Conservation (phyloP, 2,888 invertebrate genomes). For the Metellina segmentata region DNA sequence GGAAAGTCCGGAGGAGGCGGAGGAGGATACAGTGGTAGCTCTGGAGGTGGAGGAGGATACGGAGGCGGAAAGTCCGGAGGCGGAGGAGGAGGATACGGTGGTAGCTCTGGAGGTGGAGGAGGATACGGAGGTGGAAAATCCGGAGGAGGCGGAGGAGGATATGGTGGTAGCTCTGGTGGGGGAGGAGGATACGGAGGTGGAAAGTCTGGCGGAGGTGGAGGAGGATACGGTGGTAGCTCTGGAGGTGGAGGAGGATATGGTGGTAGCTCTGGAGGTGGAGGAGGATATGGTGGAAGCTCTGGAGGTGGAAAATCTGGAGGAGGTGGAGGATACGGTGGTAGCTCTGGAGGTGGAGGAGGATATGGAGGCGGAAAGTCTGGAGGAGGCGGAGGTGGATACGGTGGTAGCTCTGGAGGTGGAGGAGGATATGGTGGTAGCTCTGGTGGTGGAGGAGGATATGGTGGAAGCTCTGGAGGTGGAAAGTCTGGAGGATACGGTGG, state of each 20-base stretch:
- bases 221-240: slow-evolving; percentile 26
- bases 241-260: slow-evolving; percentile 27
- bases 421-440: slow-evolving; percentile 83
- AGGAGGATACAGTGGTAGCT: slow-evolving; percentile 22
- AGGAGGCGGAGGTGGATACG: slow-evolving; percentile 4
- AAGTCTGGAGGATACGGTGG: slow-evolving; percentile 81
- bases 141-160: background rate
- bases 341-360: slow-evolving; percentile 5
- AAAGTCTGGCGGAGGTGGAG: slow-evolving; percentile 34
- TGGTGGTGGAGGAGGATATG: slow-evolving; percentile 79
- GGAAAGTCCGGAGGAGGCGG: slow-evolving; percentile 35
- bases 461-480: slow-evolving; percentile 87
- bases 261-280: slow-evolving; percentile 10
- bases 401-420: background rate
- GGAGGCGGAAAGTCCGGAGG: slow-evolving; percentile 51
- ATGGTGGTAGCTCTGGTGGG: slow-evolving; percentile 34
- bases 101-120: slow-evolving; percentile 87
- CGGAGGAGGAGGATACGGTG: slow-evolving; percentile 81
- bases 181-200: slow-evolving; percentile 41
- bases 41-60: slow-evolving; percentile 8
- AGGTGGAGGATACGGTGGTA: slow-evolving; percentile 4
- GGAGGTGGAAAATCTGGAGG: slow-evolving; percentile 9
- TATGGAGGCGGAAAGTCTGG: slow-evolving; percentile 19
- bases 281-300: slow-evolving; percentile 11
- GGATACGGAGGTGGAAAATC: slow-evolving; percentile 82